Evolutionary conservation across 2,113 vertebrate genomes (phyloP).

Genomic region (Pampusana beccarii): DNA sequence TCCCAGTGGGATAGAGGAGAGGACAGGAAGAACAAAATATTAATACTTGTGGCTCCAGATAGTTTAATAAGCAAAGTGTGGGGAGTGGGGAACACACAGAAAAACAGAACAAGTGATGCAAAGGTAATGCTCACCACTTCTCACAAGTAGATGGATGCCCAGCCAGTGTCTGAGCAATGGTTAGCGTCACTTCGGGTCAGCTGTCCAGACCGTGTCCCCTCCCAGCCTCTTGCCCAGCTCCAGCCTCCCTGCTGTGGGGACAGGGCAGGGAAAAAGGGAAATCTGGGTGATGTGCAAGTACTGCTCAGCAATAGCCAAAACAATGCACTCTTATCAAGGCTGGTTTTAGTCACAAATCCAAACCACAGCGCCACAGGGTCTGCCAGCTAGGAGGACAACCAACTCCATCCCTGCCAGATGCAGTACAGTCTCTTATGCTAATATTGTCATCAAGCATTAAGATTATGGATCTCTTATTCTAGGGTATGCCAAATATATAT

Average conservation of each 20-base stretch:
- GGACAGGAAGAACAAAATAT: neutral
- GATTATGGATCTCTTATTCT: neutral
- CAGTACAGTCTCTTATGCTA: neutral
- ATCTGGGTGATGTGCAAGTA: neutral
- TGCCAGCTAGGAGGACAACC: neutral
- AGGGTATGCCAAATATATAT: neutral
- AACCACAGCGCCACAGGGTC: no score
- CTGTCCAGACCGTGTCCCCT: neutral
- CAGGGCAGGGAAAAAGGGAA: neutral
- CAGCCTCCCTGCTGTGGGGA: neutral
- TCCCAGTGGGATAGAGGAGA: neutral
- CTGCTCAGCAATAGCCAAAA: neutral
- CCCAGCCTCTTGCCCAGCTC: neutral
- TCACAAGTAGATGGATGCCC: neutral
- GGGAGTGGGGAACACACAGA: neutral
- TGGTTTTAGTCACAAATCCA: neutral
- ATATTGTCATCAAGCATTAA: neutral
- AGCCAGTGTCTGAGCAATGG: neutral
- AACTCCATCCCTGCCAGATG: neutral
- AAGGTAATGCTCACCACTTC: neutral
- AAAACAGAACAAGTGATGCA: neutral
- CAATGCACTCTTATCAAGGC: neutral
- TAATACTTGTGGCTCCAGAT: neutral
- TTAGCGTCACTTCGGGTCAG: neutral
- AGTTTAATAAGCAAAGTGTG: neutral